Percentiles rank a stretch among this genome's conserved stretches.
Evolutionary conservation across 2,797 vertebrate species (phyloP).

Genomic region (Podarcis siculus): DNA sequence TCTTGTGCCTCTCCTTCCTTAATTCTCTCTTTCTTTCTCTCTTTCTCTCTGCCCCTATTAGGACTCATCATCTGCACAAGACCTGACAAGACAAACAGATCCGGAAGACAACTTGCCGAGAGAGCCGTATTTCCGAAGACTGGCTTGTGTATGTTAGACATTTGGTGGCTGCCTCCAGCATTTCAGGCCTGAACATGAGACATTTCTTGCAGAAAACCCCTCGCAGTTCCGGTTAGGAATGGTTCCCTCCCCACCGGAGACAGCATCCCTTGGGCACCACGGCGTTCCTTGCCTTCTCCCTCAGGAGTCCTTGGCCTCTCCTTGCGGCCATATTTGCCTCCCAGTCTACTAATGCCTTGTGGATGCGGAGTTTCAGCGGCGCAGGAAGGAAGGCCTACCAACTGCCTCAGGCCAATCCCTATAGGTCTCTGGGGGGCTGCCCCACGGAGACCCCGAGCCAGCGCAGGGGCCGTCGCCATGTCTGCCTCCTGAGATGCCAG

Average conservation of each 20-base stretch:
- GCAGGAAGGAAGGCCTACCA: neutral
- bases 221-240: slow-evolving; percentile 12
- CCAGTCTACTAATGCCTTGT: slow-evolving; percentile 27
- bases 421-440: neutral
- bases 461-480: neutral
- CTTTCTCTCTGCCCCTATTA: neutral
- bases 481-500: slow-evolving; percentile 71
- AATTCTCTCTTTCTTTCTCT: neutral
- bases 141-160: too few relatives aligned
- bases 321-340: neutral
- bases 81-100: neutral
- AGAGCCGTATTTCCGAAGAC: neutral
- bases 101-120: neutral
- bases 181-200: neutral
- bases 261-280: neutral
- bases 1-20: neutral
- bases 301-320: neutral
- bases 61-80: neutral
- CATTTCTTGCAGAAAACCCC: neutral
- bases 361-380: slow-evolving; percentile 2
- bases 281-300: neutral
- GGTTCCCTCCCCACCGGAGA: neutral
- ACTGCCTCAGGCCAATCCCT: neutral
- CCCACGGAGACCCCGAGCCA: too few relatives aligned
- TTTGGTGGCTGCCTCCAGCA: neutral